A percentile compares a stretch with the other conserved stretches of the same genome.
These are phyloP conservation scores for Tenrec ecaudatus DNA, from an alignment of 2,113 vertebrate species.

Conservation along the genomic window DNA sequence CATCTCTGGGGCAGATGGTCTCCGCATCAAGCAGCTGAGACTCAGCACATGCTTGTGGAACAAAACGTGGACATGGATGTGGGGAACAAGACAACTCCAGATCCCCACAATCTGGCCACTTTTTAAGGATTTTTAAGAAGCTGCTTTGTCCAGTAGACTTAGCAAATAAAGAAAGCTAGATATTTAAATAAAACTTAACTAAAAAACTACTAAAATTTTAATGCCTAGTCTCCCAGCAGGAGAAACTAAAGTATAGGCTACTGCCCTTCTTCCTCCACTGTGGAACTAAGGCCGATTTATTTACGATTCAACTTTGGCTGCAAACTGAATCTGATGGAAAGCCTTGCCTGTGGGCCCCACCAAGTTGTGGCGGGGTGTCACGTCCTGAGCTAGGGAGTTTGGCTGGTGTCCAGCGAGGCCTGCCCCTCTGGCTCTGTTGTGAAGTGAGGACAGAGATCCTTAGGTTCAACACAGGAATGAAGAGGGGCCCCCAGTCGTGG, in stretches of 20 bases:
- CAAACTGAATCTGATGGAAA: fast-evolving
- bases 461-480: too few species aligned
- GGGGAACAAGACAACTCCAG: neutral
- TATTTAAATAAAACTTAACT: neutral
- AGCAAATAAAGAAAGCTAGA: neutral
- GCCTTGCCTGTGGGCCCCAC: neutral
- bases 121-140: neutral
- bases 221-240: neutral
- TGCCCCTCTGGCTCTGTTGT: neutral
- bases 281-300: neutral
- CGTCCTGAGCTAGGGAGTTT: neutral
- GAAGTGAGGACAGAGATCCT: neutral
- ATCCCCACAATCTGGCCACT: neutral
- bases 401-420: neutral
- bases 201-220: neutral
- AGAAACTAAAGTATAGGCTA: neutral
- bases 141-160: neutral
- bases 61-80: neutral
- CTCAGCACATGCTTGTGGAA: neutral
- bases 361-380: fast-evolving
- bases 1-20: neutral
- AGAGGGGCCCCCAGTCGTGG: neutral
- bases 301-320: neutral
- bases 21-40: neutral
- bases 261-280: neutral